Evolutionary conservation across 2,888 invertebrate species (phyloP).

Genomic region (Lamproptera curius): DNA sequence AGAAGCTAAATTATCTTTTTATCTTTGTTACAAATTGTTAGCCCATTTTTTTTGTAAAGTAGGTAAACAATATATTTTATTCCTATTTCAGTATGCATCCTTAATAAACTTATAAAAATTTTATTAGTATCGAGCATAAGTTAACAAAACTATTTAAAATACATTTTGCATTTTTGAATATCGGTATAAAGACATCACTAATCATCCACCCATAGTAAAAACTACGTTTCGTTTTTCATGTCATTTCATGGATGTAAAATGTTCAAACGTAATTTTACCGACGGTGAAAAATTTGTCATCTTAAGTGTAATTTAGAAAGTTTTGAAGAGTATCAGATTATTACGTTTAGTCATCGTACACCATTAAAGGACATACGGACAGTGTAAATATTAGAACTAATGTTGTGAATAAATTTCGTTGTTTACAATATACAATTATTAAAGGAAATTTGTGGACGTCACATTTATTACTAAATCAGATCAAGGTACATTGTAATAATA

Average conservation of each 20-base stretch:
- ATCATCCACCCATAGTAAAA: background rate
- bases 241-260: background rate
- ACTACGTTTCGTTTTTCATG: background rate
- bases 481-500: constrained; percentile 19
- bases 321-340: no score
- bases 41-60: no score
- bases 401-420: constrained; percentile 2
- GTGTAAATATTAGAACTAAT: constrained; percentile 2
- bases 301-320: no score
- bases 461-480: constrained; percentile 5
- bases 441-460: constrained; percentile 18
- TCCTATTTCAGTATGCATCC: no score
- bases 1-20: no score
- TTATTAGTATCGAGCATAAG: no score
- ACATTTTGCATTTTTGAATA: background rate
- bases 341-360: no score
- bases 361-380: no score
- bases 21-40: no score
- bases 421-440: background rate
- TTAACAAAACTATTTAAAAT: no score
- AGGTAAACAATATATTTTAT: no score
- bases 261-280: background rate
- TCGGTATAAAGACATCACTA: background rate
- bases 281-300: background rate
- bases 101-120: no score